These are phyloP conservation scores for Latrodectus hesperus DNA, from an alignment of 2,888 invertebrate genomes.

Conservation along the genomic window DNA sequence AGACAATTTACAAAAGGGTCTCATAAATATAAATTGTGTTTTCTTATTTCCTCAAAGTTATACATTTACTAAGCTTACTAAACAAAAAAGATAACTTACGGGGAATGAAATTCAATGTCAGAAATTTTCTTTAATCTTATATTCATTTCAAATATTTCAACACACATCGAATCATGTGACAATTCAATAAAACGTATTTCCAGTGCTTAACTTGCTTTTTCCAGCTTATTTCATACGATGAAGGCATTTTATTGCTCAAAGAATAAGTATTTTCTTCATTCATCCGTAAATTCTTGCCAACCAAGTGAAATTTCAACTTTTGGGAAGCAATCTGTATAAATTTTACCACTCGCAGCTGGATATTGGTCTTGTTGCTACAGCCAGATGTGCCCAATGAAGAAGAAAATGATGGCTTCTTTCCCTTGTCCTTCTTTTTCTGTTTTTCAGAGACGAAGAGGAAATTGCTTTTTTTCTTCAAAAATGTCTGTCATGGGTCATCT, in stretches of 20 bases:
- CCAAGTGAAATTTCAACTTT: conserved; percentile 10
- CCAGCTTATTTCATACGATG: no score
- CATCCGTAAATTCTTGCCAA: neutral
- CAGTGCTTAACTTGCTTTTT: no score
- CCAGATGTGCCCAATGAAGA: conserved; percentile 44
- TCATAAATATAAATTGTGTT: no score
- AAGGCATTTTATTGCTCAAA: no score
- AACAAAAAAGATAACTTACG: no score
- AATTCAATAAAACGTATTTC: neutral
- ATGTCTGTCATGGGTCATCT: conserved; percentile 9
- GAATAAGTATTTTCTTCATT: neutral
- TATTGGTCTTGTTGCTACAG: conserved; percentile 18
- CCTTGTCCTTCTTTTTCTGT: neutral
- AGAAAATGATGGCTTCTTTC: conserved; percentile 44
- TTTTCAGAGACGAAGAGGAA: conserved; percentile 28
- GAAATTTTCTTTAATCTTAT: no score
- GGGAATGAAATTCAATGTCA: no score
- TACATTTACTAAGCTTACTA: no score
- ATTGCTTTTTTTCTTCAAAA: conserved; percentile 11
- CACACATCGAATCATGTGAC: neutral
- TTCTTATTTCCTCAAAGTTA: no score
- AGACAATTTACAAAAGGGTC: no score
- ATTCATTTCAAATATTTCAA: no score
- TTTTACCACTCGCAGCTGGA: conserved; percentile 16
- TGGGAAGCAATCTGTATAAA: neutral